These are phyloP conservation scores for Bellardia bayeri DNA, from an alignment of 2,888 invertebrate species.

Conservation along the genomic window DNA sequence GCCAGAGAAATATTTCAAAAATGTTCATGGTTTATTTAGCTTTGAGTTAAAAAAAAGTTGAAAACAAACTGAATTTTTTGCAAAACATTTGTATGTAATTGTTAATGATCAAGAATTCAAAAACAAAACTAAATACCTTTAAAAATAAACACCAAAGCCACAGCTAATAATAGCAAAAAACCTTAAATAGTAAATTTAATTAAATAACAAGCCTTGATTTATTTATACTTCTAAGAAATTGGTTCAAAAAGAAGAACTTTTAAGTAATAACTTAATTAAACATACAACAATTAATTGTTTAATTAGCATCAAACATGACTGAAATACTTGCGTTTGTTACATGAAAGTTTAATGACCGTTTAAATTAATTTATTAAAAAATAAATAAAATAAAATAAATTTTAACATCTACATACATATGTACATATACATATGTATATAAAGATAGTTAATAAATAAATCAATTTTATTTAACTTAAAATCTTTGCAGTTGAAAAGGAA, in stretches of 20 bases:
- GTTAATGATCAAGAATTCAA: conserved; percentile 24
- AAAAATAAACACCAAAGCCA: background rate
- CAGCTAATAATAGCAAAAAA: background rate
- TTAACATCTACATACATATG: background rate
- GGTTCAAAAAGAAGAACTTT: conserved; percentile 3
- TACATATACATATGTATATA: no score
- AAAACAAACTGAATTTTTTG: conserved; percentile 5
- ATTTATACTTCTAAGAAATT: background rate
- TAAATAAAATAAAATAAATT: background rate
- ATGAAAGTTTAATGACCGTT: conserved; percentile 55
- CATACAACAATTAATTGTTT: conserved; percentile 10
- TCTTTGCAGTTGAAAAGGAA: conserved; percentile 6
- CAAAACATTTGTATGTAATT: conserved; percentile 12
- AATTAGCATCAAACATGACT: conserved; percentile 24
- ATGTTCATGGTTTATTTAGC: conserved; percentile 45
- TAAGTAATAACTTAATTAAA: conserved; percentile 2
- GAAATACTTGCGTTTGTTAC: background rate
- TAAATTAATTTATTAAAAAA: conserved; percentile 36
- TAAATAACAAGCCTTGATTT: conserved; percentile 25
- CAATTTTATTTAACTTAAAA: background rate
- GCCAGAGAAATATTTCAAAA: conserved; percentile 6
- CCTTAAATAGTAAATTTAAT: conserved; percentile 4
- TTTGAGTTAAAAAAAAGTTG: conserved; percentile 2
- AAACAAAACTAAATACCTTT: background rate
- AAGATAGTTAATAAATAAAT: background rate